Conservation (phyloP, 2,797 vertebrate species). For the Parotocinclus haroldoi region DNA sequence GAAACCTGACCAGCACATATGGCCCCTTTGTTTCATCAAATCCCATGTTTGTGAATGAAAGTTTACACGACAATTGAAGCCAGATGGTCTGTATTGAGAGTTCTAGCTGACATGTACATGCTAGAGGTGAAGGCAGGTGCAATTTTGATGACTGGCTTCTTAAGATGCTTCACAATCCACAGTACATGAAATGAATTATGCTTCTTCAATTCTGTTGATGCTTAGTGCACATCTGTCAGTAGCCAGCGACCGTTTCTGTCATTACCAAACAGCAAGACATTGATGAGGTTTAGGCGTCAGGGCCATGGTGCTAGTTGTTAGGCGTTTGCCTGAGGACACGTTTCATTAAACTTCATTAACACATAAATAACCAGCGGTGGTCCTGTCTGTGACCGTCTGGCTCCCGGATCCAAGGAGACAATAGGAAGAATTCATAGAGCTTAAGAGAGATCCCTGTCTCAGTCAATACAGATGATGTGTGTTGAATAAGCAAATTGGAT, state of each 20-base stretch:
- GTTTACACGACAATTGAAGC: too few relatives aligned
- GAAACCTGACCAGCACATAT: not conserved
- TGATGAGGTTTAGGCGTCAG: not conserved
- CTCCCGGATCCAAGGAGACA: slow-evolving; percentile 4
- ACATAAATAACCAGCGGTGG: slow-evolving; percentile 13
- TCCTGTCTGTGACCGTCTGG: slow-evolving; percentile 1
- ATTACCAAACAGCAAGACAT: slow-evolving; percentile 10
- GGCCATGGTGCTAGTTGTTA: not conserved
- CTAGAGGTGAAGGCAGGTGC: slow-evolving; percentile 12
- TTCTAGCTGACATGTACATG: too few relatives aligned
- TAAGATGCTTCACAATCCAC: not conserved
- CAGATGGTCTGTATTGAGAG: too few relatives aligned
- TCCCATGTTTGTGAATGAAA: not conserved
- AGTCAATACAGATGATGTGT: too few relatives aligned
- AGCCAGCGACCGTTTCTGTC: not conserved
- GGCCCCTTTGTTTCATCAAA: slow-evolving; percentile 2
- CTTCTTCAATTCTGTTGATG: slow-evolving; percentile 9
- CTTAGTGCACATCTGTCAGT: slow-evolving; percentile 14
- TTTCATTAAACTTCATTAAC: slow-evolving; percentile 4
- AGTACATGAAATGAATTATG: not conserved
- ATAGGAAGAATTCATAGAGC: not conserved
- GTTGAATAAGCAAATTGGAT: not conserved
- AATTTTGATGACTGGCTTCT: not conserved
- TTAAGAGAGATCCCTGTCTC: slow-evolving; percentile 4
- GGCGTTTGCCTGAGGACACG: not conserved